Evolutionary conservation across 2,888 invertebrate species (phyloP).

Genomic region (Myathropa florea): DNA sequence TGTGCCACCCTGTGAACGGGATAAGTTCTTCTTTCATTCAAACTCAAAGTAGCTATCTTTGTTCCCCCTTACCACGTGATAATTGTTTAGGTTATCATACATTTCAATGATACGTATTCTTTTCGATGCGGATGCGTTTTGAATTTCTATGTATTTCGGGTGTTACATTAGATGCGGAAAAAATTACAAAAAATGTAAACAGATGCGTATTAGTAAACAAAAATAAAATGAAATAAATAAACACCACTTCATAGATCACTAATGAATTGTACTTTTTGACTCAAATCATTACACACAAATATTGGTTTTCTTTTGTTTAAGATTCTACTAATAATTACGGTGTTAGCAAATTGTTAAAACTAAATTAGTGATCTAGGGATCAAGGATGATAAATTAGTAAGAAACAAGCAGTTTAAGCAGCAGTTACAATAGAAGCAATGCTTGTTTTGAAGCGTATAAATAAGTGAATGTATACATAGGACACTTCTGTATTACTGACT

Average conservation of each 20-base stretch:
- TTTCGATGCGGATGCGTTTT: conserved; percentile 44
- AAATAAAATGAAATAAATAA: conserved; percentile 3
- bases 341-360: neutral
- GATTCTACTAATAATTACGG: neutral
- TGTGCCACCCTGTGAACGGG: neutral
- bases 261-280: neutral
- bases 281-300: neutral
- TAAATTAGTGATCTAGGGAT: conserved; percentile 39
- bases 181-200: conserved; percentile 37
- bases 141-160: conserved; percentile 30
- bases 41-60: conserved; percentile 46
- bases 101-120: conserved; percentile 61
- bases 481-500: neutral
- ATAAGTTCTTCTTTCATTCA: neutral
- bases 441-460: neutral
- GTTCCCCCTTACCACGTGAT: conserved; percentile 42
- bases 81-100: conserved; percentile 55
- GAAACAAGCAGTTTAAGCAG: conserved; percentile 3
- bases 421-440: conserved; percentile 9
- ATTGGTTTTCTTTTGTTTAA: too few relatives aligned
- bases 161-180: conserved; percentile 44
- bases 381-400: neutral
- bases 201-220: conserved; percentile 51
- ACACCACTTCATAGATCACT: conserved; percentile 44
- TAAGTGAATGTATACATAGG: neutral